Percentiles rank a stretch among this genome's conserved stretches.
These are phyloP conservation scores for Diachasma alloeum DNA, from an alignment of 1,140 invertebrate genomes.

Conservation along the genomic window DNA sequence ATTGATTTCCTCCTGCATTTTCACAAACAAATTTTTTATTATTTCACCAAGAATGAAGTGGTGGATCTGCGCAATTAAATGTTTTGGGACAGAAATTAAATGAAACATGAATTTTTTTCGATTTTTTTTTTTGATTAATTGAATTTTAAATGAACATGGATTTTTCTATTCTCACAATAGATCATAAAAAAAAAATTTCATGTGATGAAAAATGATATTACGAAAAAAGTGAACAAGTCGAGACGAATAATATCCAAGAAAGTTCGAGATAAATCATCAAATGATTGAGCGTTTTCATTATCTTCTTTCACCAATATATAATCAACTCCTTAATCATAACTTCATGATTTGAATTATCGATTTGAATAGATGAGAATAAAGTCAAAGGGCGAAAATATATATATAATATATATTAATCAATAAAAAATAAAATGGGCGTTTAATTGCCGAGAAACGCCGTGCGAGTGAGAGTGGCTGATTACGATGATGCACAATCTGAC, in stretches of 20 bases:
- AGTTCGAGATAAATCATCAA: neutral
- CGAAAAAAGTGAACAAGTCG: neutral
- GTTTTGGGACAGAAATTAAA: conserved; percentile 53
- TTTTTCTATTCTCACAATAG: neutral
- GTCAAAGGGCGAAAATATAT: neutral
- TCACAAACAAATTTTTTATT: neutral
- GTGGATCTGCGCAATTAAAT: conserved; percentile 42
- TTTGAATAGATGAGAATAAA: neutral
- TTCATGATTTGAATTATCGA: neutral
- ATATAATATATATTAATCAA: conserved; percentile 1
- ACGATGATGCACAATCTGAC: conserved; percentile 2
- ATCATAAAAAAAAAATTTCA: neutral
- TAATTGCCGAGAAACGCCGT: neutral
- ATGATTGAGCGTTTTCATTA: neutral
- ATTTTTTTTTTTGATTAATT: conserved; percentile 6
- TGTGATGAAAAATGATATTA: neutral
- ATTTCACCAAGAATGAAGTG: conserved; percentile 29
- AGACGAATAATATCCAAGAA: neutral
- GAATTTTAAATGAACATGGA: neutral
- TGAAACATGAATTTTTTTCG: neutral
- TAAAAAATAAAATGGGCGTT: neutral
- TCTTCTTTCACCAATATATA: neutral
- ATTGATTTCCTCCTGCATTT: neutral
- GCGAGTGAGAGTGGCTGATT: conserved; percentile 19
- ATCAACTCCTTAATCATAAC: neutral